Conservation (phyloP, 2,888 invertebrate species). For the Dyspetes luteomarginatus region DNA sequence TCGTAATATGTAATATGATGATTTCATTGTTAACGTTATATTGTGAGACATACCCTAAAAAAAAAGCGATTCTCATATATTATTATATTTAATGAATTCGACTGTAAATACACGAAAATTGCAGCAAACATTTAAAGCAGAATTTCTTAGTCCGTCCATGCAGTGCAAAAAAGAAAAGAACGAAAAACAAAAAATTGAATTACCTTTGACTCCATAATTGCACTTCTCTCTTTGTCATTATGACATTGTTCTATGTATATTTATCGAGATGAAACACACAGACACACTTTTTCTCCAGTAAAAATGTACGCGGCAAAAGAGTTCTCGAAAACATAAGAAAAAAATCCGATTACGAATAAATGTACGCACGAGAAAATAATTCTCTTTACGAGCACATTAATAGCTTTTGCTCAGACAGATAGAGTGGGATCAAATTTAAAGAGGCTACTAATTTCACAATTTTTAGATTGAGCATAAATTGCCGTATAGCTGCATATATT, state of each 20-base stretch:
- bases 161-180: conserved; percentile 52
- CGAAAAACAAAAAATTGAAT: conserved; percentile 34
- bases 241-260: conserved; percentile 25
- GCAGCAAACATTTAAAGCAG: conserved; percentile 49
- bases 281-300: not conserved
- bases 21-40: conserved; percentile 21
- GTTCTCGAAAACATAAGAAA: conserved; percentile 1
- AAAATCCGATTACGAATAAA: conserved; percentile 3
- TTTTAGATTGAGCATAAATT: not conserved
- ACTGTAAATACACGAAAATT: conserved; percentile 59
- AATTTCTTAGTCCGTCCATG: conserved; percentile 69
- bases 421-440: not conserved
- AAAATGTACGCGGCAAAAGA: not conserved
- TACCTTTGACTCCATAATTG: conserved; percentile 34
- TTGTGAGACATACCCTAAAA: conserved; percentile 66
- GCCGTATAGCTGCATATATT: not conserved
- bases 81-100: conserved; percentile 35
- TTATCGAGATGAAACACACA: not conserved
- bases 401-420: conserved; percentile 7
- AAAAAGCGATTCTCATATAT: conserved; percentile 29
- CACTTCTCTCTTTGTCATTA: conserved; percentile 36
- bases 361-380: conserved; percentile 7
- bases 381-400: conserved; percentile 4
- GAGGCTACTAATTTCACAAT: conserved; percentile 17
- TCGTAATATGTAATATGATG: conserved; percentile 21